Evolutionary conservation across 1,140 invertebrate species (phyloP).

Genomic region (Euschistus heros): DNA sequence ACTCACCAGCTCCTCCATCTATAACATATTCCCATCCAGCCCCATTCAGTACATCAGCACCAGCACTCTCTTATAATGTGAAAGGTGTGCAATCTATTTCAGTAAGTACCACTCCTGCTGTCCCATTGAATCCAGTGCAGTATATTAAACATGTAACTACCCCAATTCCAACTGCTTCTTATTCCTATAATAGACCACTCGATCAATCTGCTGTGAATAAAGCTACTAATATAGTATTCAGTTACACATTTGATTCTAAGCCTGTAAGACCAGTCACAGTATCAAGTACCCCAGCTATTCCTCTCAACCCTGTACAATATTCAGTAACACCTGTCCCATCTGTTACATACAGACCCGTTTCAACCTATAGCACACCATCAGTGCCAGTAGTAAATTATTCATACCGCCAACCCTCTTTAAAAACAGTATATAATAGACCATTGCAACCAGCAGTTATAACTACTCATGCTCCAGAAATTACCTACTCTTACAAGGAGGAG

Average conservation of each 20-base stretch:
- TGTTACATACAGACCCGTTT: not conserved
- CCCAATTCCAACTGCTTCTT: not conserved
- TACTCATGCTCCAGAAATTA: not conserved
- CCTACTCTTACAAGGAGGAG: not conserved
- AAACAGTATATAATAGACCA: no score
- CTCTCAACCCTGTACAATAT: slow-evolving; percentile 31
- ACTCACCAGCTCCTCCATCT: no score
- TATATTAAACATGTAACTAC: slow-evolving; percentile 16
- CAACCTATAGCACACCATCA: not conserved
- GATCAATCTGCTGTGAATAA: no score
- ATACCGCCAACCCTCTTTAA: not conserved
- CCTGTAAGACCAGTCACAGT: not conserved
- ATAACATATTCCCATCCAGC: no score
- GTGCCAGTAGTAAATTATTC: not conserved
- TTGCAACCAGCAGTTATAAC: slow-evolving; percentile 8
- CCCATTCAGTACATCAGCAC: not conserved
- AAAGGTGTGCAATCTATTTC: slow-evolving; percentile 14
- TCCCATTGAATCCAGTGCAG: slow-evolving; percentile 27
- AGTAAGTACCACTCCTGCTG: slow-evolving; percentile 24
- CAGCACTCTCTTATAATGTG: not conserved
- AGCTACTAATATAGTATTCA: not conserved
- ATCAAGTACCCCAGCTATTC: slow-evolving; percentile 27
- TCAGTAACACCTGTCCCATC: not conserved
- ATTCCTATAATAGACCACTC: not conserved
- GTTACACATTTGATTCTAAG: slow-evolving; percentile 1